Percentiles rank a stretch among this genome's conserved stretches.
phyloP scores from a whole-genome alignment of 2,797 vertebrate genomes.

The Phoebastria nigripes region DNA sequence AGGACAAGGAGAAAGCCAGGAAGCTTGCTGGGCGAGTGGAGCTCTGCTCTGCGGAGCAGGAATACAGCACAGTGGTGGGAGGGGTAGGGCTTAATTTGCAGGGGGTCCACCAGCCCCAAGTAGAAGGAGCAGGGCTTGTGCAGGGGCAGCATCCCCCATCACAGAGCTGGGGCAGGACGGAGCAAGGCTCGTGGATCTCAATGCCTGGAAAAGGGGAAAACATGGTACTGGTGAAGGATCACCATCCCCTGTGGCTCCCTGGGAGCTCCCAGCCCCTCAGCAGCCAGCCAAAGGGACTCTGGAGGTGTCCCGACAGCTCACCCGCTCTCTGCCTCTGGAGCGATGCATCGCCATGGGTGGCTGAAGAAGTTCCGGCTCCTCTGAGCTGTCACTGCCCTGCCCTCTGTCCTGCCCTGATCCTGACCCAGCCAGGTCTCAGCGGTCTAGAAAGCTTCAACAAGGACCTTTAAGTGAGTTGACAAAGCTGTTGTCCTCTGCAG shows the following conservation, averaged over 20 bases:
- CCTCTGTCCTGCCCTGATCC: background rate
- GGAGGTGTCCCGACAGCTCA: accelerated
- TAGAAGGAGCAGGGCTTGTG: background rate
- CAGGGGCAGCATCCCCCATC: background rate
- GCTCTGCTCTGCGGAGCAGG: background rate
- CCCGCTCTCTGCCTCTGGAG: background rate
- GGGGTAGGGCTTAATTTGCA: background rate
- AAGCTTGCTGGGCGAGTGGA: background rate
- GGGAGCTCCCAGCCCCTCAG: background rate
- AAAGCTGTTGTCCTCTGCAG: background rate
- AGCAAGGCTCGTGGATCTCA: background rate
- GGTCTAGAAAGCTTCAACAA: background rate
- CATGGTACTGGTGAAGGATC: background rate
- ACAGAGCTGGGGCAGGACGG: background rate
- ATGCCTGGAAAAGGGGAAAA: background rate
- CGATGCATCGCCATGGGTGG: accelerated
- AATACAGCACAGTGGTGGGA: background rate
- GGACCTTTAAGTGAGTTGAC: background rate
- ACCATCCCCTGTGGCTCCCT: background rate
- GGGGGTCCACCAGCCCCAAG: background rate
- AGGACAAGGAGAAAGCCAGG: background rate
- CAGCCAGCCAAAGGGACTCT: background rate
- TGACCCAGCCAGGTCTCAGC: background rate
- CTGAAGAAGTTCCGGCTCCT: background rate
- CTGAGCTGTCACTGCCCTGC: background rate